Evolutionary conservation across 2,113 vertebrate genomes (phyloP).

Genomic region (Anhinga anhinga): DNA sequence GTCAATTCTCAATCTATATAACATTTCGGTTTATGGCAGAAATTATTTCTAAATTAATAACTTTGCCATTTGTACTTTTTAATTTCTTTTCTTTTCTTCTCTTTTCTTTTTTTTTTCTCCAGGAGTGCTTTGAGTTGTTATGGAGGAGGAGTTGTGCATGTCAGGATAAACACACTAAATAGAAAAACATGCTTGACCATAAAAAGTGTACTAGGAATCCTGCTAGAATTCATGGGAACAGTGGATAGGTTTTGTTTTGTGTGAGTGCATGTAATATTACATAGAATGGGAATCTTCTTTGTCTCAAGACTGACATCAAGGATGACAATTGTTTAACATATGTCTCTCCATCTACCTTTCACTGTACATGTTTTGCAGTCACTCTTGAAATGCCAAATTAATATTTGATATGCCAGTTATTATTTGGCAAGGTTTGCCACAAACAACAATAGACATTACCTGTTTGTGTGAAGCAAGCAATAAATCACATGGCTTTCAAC

Average conservation of each 20-base stretch:
- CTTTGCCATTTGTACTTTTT: background rate
- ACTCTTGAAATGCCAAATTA: background rate
- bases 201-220: background rate
- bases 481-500: background rate
- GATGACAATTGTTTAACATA: background rate
- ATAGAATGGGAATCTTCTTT: background rate
- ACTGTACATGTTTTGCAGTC: background rate
- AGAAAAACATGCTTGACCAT: background rate
- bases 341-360: background rate
- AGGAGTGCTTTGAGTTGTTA: background rate
- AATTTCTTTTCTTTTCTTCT: no score
- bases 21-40: background rate
- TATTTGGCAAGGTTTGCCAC: background rate
- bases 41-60: background rate
- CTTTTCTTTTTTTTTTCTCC: no score
- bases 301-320: background rate
- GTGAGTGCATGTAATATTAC: background rate
- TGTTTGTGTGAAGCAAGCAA: background rate
- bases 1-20: background rate
- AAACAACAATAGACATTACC: background rate
- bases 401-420: background rate
- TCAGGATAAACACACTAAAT: background rate
- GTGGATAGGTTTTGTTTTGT: background rate
- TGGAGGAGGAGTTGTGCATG: background rate
- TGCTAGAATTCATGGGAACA: background rate